Percentiles rank a stretch among this genome's conserved stretches.
These are phyloP conservation scores for Clanis bilineata DNA, from an alignment of 2,888 invertebrate genomes.

Conservation along the genomic window DNA sequence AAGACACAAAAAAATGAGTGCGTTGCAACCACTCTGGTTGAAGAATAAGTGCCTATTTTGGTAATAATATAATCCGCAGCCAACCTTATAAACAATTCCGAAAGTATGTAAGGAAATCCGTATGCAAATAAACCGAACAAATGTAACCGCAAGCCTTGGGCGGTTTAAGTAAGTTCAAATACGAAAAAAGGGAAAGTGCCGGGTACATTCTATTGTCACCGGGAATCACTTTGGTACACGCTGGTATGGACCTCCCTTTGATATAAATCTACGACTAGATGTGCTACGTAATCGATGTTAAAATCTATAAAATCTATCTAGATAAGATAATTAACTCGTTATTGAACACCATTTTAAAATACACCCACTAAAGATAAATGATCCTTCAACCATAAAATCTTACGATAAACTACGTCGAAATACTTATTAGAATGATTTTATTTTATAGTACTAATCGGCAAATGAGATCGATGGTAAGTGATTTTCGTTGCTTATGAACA, in stretches of 20 bases:
- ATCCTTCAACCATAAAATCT: too few relatives aligned
- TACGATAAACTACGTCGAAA: too few relatives aligned
- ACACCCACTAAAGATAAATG: too few relatives aligned
- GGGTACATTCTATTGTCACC: slow-evolving; percentile 52
- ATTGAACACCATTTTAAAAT: too few relatives aligned
- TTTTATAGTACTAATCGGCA: too few relatives aligned
- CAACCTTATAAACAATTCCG: slow-evolving; percentile 26
- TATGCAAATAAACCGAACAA: slow-evolving; percentile 59
- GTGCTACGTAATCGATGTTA: neutral
- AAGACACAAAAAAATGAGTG: too few relatives aligned
- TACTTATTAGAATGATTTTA: too few relatives aligned
- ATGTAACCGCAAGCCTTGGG: slow-evolving; percentile 55
- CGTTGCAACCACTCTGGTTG: too few relatives aligned
- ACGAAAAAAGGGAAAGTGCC: slow-evolving; percentile 66
- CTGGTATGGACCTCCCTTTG: slow-evolving; percentile 28
- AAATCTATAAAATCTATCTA: too few relatives aligned
- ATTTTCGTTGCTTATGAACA: too few relatives aligned
- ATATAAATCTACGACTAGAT: slow-evolving; percentile 12
- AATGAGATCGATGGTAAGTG: too few relatives aligned
- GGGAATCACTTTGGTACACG: slow-evolving; percentile 59
- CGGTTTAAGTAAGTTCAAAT: slow-evolving; percentile 75
- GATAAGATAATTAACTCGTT: too few relatives aligned
- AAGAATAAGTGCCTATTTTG: neutral
- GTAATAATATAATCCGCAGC: slow-evolving; percentile 28
- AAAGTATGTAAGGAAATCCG: slow-evolving; percentile 47